phyloP scores from a whole-genome alignment of 2,797 vertebrate species.

The Psittacula derbiana region DNA sequence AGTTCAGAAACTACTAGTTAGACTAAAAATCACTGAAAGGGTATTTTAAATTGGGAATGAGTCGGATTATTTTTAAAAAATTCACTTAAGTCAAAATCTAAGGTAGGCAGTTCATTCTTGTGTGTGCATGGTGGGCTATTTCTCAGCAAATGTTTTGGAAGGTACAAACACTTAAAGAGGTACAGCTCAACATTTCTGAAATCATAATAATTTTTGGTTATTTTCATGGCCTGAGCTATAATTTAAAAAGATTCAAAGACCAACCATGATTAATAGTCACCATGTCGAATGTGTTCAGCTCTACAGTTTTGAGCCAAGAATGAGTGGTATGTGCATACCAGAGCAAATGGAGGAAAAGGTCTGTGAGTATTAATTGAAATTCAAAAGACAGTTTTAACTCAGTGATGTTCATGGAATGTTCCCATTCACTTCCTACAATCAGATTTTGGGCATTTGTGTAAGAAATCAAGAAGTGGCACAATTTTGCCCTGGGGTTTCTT shows the following conservation, averaged over 20 bases:
- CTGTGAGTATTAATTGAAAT: slow-evolving; percentile 11
- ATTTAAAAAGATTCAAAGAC: slow-evolving; percentile 10
- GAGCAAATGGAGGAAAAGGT: not conserved
- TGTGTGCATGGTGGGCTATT: not conserved
- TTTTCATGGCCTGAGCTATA: not conserved
- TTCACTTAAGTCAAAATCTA: not conserved
- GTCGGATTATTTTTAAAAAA: not conserved
- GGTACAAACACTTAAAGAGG: not conserved
- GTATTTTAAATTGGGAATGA: not conserved
- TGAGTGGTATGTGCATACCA: slow-evolving; percentile 45
- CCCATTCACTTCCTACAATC: not conserved
- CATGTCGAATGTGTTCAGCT: slow-evolving; percentile 30
- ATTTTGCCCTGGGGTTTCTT: not conserved
- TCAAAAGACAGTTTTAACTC: slow-evolving; percentile 13
- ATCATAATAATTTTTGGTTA: not conserved
- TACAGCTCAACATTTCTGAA: not conserved
- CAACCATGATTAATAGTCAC: not conserved
- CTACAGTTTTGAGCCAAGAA: slow-evolving; percentile 27
- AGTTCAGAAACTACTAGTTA: not conserved
- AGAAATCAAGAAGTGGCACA: not conserved
- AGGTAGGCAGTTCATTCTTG: not conserved
- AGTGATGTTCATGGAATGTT: not conserved
- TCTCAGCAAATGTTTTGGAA: not conserved
- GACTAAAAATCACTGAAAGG: not conserved
- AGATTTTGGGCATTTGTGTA: not conserved